Base-by-base conservation (phyloP, 2,888 invertebrate genomes). In the Chrysodeixis includens region DNA sequence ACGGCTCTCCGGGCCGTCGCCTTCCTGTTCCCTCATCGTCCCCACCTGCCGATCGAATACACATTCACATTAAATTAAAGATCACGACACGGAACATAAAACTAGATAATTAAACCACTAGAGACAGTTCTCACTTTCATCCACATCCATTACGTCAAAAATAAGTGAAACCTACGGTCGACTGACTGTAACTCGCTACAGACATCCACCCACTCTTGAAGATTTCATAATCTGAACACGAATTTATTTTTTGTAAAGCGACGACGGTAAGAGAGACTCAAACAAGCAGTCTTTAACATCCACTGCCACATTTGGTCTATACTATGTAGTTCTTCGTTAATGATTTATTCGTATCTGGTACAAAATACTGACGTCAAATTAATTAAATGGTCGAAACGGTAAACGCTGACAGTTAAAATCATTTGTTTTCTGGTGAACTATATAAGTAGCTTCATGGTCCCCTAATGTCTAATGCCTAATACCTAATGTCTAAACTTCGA, bases 1-100 rank as follows among this genome's bases (percentile, higher is more conserved):
- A 93, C 95, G 95, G 94, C 94, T 94, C 92, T 94, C 94, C 88
- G 94, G 94, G 96, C 96, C 96, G 96, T 96, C 96, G 96, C 96
- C 96, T 94, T 94, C 94, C 91, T 94, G 94, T 93, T 94, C 94
- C 94, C 94, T 94, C 94, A 97, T 97, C 96, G 95, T 95, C 94
- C 92, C 96, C 96, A 96, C 96, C 96, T 94, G 90, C 73, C 66
- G 66, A 87, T 75, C 78, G 78, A 83, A 78, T 44, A 83, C 71
- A 74, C 56, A 58, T 64, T 60, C 52, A 55, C 56, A 74, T 88
- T 85, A 82, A 66, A 69, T 63, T 16, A 52, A 52, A 54, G 56
- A 62, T 56, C 51, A 49, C 44, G 10, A 65, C 40, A 58, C 54
- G 58, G 20, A 58, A 71, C 46, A 53, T 62, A 52, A 64, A 61